phyloP scores from a whole-genome alignment of 2,113 vertebrate genomes.

The Cyphomyrus plagiostoma region DNA sequence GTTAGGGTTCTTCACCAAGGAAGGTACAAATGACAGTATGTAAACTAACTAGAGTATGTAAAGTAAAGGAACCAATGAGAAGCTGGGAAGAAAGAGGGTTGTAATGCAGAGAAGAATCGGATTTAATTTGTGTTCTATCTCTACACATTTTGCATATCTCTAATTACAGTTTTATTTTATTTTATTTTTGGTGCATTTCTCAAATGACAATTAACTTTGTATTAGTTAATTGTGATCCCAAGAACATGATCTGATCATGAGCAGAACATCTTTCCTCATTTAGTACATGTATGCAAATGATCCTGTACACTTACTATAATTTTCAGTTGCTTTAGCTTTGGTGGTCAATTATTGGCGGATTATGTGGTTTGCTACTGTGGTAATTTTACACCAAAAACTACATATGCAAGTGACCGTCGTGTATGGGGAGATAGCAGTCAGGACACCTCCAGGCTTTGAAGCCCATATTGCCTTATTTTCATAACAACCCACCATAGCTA shows the following conservation, averaged over 20 bases:
- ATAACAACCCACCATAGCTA: slow-evolving; percentile 39
- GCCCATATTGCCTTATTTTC: slow-evolving; percentile 39
- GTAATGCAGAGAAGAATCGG: not conserved
- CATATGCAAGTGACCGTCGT: too few relatives aligned
- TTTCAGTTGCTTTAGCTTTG: not conserved
- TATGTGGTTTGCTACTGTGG: too few relatives aligned
- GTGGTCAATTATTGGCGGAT: not conserved
- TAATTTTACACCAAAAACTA: too few relatives aligned
- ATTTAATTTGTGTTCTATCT: not conserved
- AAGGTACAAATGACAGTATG: not conserved
- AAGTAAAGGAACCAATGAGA: not conserved
- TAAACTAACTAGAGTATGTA: not conserved
- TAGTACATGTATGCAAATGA: not conserved
- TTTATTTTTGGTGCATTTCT: not conserved
- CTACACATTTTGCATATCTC: not conserved
- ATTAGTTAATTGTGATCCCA: not conserved
- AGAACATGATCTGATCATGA: not conserved
- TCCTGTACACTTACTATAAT: not conserved
- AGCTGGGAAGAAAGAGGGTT: not conserved
- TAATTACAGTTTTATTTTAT: not conserved
- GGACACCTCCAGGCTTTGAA: slow-evolving; percentile 45
- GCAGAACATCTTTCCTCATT: not conserved
- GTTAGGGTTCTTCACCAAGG: not conserved
- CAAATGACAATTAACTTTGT: not conserved
- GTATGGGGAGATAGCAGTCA: slow-evolving; percentile 38